Conservation (phyloP, 2,888 invertebrate species). For the Trichogramma dendrolimi region DNA sequence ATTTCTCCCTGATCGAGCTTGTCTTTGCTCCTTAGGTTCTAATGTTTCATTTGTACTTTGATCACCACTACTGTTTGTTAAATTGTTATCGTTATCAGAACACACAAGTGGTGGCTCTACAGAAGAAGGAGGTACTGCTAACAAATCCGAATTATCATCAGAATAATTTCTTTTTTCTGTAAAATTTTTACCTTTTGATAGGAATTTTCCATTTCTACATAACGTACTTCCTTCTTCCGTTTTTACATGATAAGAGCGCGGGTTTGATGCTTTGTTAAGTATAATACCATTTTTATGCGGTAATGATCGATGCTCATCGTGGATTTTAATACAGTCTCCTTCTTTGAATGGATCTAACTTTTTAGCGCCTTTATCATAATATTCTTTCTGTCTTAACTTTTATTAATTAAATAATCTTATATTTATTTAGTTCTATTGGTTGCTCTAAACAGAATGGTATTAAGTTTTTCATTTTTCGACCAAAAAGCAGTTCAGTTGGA, state of each 20-base stretch:
- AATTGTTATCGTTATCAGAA: too few species aligned
- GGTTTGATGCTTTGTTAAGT: not conserved
- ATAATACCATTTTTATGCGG: conserved; percentile 14
- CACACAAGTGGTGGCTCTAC: too few species aligned
- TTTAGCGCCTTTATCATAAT: conserved; percentile 13
- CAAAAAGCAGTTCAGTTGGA: conserved; percentile 26
- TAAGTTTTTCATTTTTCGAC: conserved; percentile 18
- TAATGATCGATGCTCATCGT: conserved; percentile 1
- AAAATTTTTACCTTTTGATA: not conserved
- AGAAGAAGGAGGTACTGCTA: too few species aligned
- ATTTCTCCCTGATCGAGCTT: too few species aligned
- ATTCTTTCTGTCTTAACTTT: conserved; percentile 9
- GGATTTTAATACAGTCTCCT: conserved; percentile 15
- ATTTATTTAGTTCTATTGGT: not conserved
- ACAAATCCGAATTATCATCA: too few species aligned
- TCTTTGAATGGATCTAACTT: conserved; percentile 9
- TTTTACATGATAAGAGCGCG: conserved; percentile 7
- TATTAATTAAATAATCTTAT: conserved; percentile 3
- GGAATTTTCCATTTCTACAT: conserved; percentile 4
- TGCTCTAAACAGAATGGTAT: conserved; percentile 10
- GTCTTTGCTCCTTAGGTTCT: too few species aligned
- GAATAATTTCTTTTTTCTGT: too few species aligned
- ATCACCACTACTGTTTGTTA: too few species aligned
- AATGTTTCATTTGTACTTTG: too few species aligned
- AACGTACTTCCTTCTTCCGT: conserved; percentile 8